Evolutionary conservation across 2,797 vertebrate genomes (phyloP).

Genomic region (Scolopax bukidnonensis): DNA sequence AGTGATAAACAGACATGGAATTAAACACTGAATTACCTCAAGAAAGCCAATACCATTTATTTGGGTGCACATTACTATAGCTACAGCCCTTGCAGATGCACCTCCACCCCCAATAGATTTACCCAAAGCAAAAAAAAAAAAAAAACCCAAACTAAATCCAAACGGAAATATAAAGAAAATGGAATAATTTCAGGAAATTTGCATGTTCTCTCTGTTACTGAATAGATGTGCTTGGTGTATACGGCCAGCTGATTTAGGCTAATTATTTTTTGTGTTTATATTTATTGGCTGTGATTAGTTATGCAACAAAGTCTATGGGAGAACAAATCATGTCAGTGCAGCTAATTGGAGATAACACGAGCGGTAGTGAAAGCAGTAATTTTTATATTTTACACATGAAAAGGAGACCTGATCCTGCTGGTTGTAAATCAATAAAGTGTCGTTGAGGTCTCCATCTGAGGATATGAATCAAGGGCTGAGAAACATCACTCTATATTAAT

Average conservation of each 20-base stretch:
- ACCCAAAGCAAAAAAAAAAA: neutral
- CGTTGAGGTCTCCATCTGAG: neutral
- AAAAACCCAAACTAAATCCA: neutral
- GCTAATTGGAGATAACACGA: slow-evolving; percentile 37
- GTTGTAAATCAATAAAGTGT: neutral
- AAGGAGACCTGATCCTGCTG: neutral
- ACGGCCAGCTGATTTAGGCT: neutral
- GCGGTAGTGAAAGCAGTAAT: neutral
- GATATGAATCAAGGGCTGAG: neutral
- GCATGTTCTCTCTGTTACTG: neutral
- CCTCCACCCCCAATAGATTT: neutral
- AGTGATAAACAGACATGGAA: neutral
- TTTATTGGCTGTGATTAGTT: slow-evolving; percentile 64
- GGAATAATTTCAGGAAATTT: neutral
- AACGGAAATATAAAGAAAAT: neutral
- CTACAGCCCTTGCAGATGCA: neutral
- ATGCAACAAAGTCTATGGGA: slow-evolving; percentile 44
- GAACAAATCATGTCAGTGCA: slow-evolving; percentile 29
- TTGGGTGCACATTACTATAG: neutral
- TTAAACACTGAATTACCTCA: slow-evolving; percentile 6
- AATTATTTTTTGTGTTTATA: slow-evolving; percentile 43
- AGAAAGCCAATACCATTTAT: neutral
- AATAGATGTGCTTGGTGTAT: neutral
- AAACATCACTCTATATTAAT: accelerated
- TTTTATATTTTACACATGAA: neutral